Evolutionary conservation across 2,113 vertebrate species (phyloP).

Genomic region (Odocoileus virginianus): DNA sequence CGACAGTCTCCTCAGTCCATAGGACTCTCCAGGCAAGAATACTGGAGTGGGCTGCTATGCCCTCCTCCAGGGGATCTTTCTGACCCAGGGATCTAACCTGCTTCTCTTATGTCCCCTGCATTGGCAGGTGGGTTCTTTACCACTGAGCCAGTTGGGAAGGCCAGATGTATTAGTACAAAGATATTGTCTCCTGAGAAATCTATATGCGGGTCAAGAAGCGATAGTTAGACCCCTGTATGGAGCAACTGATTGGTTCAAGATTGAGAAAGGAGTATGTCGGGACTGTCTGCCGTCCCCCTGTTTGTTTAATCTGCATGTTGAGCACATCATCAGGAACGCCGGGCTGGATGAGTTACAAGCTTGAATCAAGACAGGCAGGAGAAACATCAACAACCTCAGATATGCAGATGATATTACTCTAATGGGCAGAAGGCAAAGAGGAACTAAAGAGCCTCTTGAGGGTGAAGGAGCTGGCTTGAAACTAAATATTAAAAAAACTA

Average conservation of each 20-base stretch:
- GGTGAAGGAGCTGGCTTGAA: not conserved
- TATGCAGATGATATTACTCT: not conserved
- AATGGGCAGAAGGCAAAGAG: not conserved
- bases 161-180: not conserved
- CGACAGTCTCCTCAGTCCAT: not conserved
- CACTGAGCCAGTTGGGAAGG: not conserved
- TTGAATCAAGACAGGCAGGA: not conserved
- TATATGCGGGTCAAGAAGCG: not conserved
- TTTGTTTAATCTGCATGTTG: not conserved
- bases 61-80: not conserved
- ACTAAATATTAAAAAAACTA: not conserved
- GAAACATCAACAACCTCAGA: not conserved
- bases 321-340: not conserved
- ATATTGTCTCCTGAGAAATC: not conserved
- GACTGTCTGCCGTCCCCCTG: not conserved
- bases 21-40: not conserved
- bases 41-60: not conserved
- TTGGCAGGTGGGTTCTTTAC: not conserved
- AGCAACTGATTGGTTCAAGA: not conserved
- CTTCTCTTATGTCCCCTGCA: not conserved
- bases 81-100: not conserved
- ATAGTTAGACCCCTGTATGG: not conserved
- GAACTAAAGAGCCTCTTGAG: not conserved
- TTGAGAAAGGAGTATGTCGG: not conserved
- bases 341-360: not conserved